These are phyloP conservation scores for Calonectris borealis DNA, from an alignment of 2,113 vertebrate genomes.

Conservation along the genomic window DNA sequence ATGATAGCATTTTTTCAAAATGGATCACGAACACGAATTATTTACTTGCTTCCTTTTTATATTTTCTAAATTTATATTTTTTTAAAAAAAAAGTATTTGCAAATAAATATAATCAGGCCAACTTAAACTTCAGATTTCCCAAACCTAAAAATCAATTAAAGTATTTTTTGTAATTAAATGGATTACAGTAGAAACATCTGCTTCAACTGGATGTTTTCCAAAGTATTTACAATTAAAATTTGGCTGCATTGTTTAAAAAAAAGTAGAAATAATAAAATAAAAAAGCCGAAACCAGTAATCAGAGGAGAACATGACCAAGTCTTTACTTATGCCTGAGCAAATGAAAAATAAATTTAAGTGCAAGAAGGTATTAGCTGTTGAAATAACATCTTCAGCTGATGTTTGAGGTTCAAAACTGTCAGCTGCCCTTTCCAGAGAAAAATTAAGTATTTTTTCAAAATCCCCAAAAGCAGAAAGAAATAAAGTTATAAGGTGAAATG, in stretches of 20 bases:
- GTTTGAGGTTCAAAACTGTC: background rate
- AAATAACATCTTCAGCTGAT: background rate
- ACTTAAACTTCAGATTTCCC: background rate
- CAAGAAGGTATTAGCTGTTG: background rate
- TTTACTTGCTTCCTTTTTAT: background rate
- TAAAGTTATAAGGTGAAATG: background rate
- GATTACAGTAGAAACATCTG: conserved; percentile 56
- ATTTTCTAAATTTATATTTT: background rate
- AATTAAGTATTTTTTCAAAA: background rate
- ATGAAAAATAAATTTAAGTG: background rate
- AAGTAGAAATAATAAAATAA: background rate
- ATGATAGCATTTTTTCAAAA: background rate
- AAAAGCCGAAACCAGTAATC: background rate
- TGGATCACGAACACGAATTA: background rate
- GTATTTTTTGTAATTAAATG: conserved; percentile 14
- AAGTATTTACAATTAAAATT: conserved; percentile 41
- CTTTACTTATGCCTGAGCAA: background rate
- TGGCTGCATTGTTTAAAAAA: background rate
- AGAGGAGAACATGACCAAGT: background rate
- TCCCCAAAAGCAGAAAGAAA: background rate
- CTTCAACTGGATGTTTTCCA: conserved; percentile 27
- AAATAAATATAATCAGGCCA: background rate
- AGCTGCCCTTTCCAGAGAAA: background rate
- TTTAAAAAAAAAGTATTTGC: background rate
- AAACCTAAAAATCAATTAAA: conserved; percentile 38